Evolutionary conservation across 1,140 invertebrate genomes (phyloP).

Genomic region (Pararge aegeria): DNA sequence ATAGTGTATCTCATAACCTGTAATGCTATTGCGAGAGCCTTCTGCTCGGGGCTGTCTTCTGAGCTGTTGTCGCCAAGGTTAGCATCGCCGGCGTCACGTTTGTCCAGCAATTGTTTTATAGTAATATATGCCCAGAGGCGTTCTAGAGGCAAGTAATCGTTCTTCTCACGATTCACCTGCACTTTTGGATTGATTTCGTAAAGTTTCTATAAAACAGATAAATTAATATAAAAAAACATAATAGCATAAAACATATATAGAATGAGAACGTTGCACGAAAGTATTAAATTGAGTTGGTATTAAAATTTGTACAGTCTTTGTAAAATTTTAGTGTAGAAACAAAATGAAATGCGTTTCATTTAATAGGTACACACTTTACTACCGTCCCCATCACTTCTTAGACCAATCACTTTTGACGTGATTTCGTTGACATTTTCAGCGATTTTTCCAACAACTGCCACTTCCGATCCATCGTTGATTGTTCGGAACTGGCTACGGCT

Average conservation of each 20-base stretch:
- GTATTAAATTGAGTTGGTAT: no score
- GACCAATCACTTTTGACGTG: constrained; percentile 36
- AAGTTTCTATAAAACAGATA: constrained; percentile 39
- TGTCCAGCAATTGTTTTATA: constrained; percentile 83
- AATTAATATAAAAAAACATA: background rate
- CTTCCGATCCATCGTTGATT: constrained; percentile 81
- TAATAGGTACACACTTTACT: background rate
- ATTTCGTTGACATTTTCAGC: constrained; percentile 36
- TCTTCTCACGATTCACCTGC: constrained; percentile 36
- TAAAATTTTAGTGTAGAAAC: no score
- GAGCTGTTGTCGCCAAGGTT: constrained; percentile 6
- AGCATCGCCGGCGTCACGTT: constrained; percentile 62
- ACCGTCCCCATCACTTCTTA: constrained; percentile 49
- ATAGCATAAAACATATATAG: background rate
- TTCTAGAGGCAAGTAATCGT: constrained; percentile 77
- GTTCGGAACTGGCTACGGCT: constrained; percentile 75
- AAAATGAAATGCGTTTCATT: no score
- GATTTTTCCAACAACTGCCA: constrained; percentile 81
- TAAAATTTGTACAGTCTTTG: no score
- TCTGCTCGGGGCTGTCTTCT: constrained; percentile 49
- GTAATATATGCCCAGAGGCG: constrained; percentile 86
- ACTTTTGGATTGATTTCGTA: constrained; percentile 47
- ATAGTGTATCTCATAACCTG: no score
- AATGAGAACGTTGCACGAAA: no score
- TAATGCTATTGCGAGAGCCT: constrained; percentile 54